phyloP scores from a whole-genome alignment of 2,797 vertebrate species.

The Schizopygopsis malacanthus region DNA sequence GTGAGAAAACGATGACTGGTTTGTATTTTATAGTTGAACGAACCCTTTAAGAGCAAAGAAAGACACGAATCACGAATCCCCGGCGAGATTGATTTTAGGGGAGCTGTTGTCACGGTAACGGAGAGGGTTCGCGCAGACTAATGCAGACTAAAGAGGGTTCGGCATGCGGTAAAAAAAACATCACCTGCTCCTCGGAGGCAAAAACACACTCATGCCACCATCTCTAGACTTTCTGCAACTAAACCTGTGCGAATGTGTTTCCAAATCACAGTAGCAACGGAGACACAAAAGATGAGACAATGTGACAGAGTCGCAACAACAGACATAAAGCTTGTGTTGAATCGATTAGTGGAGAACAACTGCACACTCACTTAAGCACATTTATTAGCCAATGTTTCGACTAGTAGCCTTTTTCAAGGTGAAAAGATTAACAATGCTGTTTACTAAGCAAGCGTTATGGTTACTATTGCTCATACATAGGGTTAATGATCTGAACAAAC shows the following conservation, averaged over 20 bases:
- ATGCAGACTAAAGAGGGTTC: conserved; percentile 43
- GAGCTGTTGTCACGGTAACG: conserved; percentile 55
- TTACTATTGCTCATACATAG: too few species aligned
- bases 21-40: conserved; percentile 7
- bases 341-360: too few species aligned
- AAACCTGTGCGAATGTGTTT: conserved; percentile 29
- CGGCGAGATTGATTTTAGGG: conserved; percentile 50
- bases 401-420: too few species aligned
- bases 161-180: conserved; percentile 30
- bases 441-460: too few species aligned
- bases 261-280: background rate
- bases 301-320: too few species aligned
- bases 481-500: too few species aligned
- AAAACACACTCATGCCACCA: conserved; percentile 28
- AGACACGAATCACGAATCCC: conserved; percentile 32
- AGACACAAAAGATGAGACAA: conserved; percentile 15
- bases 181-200: conserved; percentile 29
- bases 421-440: too few species aligned
- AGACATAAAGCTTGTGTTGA: too few species aligned
- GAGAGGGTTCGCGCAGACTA: conserved; percentile 25
- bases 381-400: too few species aligned
- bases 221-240: conserved; percentile 13
- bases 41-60: conserved; percentile 25
- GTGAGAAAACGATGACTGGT: background rate
- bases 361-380: too few species aligned